Conservation (phyloP, 2,888 invertebrate species). For the Cephus sareptanus region DNA sequence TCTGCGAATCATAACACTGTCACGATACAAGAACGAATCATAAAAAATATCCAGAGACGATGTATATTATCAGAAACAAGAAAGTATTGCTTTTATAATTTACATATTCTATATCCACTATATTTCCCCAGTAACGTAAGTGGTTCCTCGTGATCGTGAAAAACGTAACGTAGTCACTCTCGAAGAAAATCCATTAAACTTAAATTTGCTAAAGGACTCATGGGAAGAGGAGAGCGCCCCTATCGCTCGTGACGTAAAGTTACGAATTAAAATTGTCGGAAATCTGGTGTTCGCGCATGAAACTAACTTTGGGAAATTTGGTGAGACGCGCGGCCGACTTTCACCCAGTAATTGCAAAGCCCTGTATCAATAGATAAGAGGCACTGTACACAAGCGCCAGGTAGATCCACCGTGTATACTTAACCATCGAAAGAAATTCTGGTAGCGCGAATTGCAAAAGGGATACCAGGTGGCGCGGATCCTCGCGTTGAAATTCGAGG, state of each 20-base stretch:
- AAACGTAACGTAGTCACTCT: no score
- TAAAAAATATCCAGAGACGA: no score
- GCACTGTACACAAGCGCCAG: background rate
- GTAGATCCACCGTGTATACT: background rate
- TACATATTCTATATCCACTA: no score
- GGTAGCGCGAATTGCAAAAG: background rate
- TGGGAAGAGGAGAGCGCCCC: background rate
- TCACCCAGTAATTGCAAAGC: background rate
- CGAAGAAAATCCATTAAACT: slow-evolving; percentile 27
- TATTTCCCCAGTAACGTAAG: no score
- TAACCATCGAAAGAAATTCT: background rate
- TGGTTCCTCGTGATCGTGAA: no score
- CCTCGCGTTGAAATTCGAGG: slow-evolving; percentile 39
- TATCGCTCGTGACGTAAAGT: slow-evolving; percentile 16
- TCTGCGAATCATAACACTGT: no score
- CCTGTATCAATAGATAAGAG: background rate
- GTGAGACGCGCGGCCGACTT: background rate
- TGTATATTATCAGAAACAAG: no score
- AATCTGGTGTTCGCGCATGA: slow-evolving; percentile 16
- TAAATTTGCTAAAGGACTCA: slow-evolving; percentile 18
- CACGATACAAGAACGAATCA: no score
- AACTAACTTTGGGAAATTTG: background rate
- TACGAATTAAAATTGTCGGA: slow-evolving; percentile 21
- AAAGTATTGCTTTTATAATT: no score
- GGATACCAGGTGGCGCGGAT: background rate